Conservation (phyloP, 2,797 vertebrate species). For the Channa striata region DNA sequence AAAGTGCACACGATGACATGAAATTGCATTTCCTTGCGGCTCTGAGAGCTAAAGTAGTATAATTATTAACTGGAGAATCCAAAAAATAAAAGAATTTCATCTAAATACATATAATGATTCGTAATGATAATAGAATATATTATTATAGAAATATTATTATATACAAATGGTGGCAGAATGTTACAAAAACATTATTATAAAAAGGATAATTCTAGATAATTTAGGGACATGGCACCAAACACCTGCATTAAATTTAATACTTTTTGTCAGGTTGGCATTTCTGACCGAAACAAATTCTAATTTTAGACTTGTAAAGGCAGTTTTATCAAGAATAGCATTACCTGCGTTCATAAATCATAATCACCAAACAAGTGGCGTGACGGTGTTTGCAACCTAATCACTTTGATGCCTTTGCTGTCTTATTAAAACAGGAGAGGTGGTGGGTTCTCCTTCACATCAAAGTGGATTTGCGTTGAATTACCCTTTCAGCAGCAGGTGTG, state of each 20-base stretch:
- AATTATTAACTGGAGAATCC: no score
- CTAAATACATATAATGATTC: no score
- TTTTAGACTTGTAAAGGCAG: constrained; percentile 12
- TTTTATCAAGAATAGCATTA: constrained; percentile 12
- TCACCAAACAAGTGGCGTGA: constrained; percentile 10
- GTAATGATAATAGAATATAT: no score
- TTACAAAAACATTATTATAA: no score
- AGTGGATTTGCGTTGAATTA: constrained; percentile 56
- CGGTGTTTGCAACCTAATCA: constrained; percentile 19
- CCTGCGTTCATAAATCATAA: constrained; percentile 25
- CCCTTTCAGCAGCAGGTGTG: constrained; percentile 68
- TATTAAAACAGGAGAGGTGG: constrained; percentile 45
- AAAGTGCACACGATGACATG: no score
- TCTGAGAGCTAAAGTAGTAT: no score
- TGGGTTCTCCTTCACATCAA: constrained; percentile 63
- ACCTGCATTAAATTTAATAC: neutral
- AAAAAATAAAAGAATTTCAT: no score
- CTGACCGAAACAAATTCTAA: constrained; percentile 6
- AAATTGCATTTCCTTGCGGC: no score
- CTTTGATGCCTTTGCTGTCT: constrained; percentile 58
- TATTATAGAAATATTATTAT: no score
- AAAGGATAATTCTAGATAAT: no score
- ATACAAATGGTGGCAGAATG: no score
- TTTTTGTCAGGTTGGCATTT: neutral
- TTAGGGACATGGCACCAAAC: neutral